phyloP scores from a whole-genome alignment of 2,113 vertebrate genomes.

The Sterrhoptilus dennistouni region DNA sequence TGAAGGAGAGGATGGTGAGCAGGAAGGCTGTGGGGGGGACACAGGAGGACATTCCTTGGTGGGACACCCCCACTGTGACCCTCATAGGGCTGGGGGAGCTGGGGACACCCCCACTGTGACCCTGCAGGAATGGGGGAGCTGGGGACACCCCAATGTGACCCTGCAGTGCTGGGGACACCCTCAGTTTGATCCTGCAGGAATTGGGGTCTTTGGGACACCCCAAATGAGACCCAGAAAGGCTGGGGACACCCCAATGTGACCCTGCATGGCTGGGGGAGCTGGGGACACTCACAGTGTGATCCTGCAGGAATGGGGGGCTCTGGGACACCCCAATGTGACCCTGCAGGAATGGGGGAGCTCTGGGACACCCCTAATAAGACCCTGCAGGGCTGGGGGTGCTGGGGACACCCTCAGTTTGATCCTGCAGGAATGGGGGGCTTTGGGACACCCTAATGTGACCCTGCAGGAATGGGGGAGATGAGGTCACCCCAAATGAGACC shows the following conservation, averaged over 20 bases:
- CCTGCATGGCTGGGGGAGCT: no score
- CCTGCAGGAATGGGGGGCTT: not conserved
- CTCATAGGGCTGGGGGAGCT: not conserved
- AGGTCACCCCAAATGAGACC: not conserved
- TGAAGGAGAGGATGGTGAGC: conserved; percentile 70
- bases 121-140: fast-evolving
- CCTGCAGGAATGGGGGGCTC: not conserved
- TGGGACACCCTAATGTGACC: not conserved
- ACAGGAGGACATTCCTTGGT: not conserved
- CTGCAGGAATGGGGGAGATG: no score
- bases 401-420: not conserved
- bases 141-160: not conserved
- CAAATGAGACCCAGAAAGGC: no score
- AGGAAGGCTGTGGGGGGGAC: conserved; percentile 70
- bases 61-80: not conserved
- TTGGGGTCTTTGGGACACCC: no score
- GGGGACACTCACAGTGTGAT: not conserved
- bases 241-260: no score
- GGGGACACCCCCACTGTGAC: not conserved
- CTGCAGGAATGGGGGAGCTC: no score
- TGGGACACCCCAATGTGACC: not conserved
- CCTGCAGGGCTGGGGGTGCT: not conserved
- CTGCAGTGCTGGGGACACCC: not conserved
- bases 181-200: no score
- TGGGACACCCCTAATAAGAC: not conserved